phyloP scores from a whole-genome alignment of 1,140 invertebrate genomes.

The Drosophila guanche region DNA sequence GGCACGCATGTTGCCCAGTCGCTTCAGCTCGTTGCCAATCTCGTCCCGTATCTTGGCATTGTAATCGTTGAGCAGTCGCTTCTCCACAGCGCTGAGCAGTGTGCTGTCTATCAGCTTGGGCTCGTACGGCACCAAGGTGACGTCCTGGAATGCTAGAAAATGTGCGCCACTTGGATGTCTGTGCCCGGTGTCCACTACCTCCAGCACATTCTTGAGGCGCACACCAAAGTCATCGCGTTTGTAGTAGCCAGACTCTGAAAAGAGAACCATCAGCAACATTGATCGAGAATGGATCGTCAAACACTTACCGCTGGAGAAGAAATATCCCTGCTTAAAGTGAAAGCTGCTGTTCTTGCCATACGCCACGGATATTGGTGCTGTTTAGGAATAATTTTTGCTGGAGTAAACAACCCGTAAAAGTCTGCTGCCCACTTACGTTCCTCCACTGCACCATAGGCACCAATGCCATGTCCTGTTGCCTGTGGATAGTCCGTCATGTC shows the following conservation, averaged over 20 bases:
- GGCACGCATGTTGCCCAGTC: slow-evolving; percentile 87
- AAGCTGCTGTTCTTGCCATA: slow-evolving; percentile 85
- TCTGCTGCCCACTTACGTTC: slow-evolving; percentile 54
- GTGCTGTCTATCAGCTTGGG: slow-evolving; percentile 93
- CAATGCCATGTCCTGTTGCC: slow-evolving; percentile 95
- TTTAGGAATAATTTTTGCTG: slow-evolving; percentile 41
- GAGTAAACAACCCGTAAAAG: no score
- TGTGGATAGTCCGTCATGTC: slow-evolving; percentile 92
- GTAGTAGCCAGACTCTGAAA: slow-evolving; percentile 90
- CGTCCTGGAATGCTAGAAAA: slow-evolving; percentile 90
- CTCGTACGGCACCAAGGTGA: slow-evolving; percentile 97
- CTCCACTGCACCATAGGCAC: slow-evolving; percentile 88
- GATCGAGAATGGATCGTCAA: background rate
- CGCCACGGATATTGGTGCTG: slow-evolving; percentile 89
- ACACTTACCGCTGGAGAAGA: slow-evolving; percentile 91
- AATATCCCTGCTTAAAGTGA: slow-evolving; percentile 91
- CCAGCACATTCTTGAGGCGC: slow-evolving; percentile 95
- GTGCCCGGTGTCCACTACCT: slow-evolving; percentile 88
- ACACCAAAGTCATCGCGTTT: slow-evolving; percentile 94
- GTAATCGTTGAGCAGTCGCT: slow-evolving; percentile 91
- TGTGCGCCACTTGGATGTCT: slow-evolving; percentile 83
- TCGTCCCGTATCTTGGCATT: slow-evolving; percentile 88
- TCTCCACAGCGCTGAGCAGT: slow-evolving; percentile 90
- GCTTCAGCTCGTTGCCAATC: slow-evolving; percentile 89
- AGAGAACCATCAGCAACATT: slow-evolving; percentile 12